phyloP scores from a whole-genome alignment of 53 echinoderm and acorn worm genomes.

The Henricia sp. region DNA sequence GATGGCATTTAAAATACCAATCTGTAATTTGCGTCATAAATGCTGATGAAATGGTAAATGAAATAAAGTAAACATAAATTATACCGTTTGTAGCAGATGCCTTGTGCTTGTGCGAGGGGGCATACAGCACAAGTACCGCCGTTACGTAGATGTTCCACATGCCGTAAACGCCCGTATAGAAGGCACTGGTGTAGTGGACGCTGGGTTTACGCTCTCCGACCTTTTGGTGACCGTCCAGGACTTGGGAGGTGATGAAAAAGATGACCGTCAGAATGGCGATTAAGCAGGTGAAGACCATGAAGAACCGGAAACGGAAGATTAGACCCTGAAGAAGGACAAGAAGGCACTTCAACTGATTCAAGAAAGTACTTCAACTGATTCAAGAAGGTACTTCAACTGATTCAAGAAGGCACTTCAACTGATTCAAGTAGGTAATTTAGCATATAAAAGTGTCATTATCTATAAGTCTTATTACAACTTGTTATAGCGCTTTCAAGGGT shows the following conservation, averaged over 20 bases:
- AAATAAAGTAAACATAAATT: too few relatives aligned
- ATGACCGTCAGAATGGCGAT: slow-evolving; percentile 92
- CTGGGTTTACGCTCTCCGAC: slow-evolving; percentile 68
- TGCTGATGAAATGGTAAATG: too few relatives aligned
- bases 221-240: slow-evolving; percentile 84
- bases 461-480: too few relatives aligned
- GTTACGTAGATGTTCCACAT: slow-evolving; percentile 99
- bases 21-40: too few relatives aligned
- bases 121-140: slow-evolving; percentile 91
- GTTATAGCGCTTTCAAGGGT: too few relatives aligned
- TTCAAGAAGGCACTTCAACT: too few relatives aligned
- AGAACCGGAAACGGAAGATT: slow-evolving; percentile 97
- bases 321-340: slow-evolving; percentile 68
- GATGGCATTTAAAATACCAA: too few relatives aligned
- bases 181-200: slow-evolving; percentile 94
- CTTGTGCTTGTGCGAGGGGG: slow-evolving; percentile 92
- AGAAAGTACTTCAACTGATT: too few relatives aligned
- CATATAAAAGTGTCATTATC: too few relatives aligned
- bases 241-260: slow-evolving; percentile 96
- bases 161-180: slow-evolving; percentile 98
- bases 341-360: too few relatives aligned
- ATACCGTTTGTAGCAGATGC: slow-evolving; percentile 65
- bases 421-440: too few relatives aligned
- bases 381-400: too few relatives aligned
- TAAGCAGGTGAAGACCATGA: slow-evolving; percentile 94